These are phyloP conservation scores for Tretioscincus oriximinensis DNA, from an alignment of 2,113 vertebrate genomes.

Conservation along the genomic window DNA sequence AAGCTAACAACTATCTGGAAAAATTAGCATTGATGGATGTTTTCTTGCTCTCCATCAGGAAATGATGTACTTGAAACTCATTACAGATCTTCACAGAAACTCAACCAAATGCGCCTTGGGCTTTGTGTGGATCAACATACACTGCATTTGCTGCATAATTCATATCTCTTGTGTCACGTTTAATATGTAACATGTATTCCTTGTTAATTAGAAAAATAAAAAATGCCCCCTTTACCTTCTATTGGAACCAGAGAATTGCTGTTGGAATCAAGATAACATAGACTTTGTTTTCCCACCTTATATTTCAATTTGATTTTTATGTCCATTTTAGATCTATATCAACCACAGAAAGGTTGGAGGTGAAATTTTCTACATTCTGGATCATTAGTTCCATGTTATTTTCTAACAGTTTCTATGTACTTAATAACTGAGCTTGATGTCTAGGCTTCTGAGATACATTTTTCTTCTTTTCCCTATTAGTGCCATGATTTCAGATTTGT, in stretches of 20 bases:
- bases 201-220: slow-evolving; percentile 77
- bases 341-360: background rate
- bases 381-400: background rate
- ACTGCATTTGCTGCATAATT: slow-evolving; percentile 74
- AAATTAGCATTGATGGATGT: slow-evolving; percentile 82
- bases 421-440: background rate
- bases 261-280: slow-evolving; percentile 53
- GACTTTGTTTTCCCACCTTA: slow-evolving; percentile 34
- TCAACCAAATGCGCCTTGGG: slow-evolving; percentile 69
- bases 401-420: background rate
- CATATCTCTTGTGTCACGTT: slow-evolving; percentile 77
- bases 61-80: slow-evolving; percentile 78
- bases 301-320: background rate
- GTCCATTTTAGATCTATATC: slow-evolving; percentile 21
- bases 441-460: background rate
- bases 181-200: slow-evolving; percentile 76
- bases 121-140: slow-evolving; percentile 69
- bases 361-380: background rate
- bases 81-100: slow-evolving; percentile 71
- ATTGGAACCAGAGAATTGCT: slow-evolving; percentile 61
- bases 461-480: background rate
- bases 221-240: slow-evolving; percentile 63
- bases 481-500: background rate
- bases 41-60: slow-evolving; percentile 78
- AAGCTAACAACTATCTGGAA: slow-evolving; percentile 65